Percentiles rank a stretch among this genome's conserved stretches.
These are phyloP conservation scores for Ctenodactylus gundi DNA, from an alignment of 2,113 vertebrate genomes.

Conservation along the genomic window DNA sequence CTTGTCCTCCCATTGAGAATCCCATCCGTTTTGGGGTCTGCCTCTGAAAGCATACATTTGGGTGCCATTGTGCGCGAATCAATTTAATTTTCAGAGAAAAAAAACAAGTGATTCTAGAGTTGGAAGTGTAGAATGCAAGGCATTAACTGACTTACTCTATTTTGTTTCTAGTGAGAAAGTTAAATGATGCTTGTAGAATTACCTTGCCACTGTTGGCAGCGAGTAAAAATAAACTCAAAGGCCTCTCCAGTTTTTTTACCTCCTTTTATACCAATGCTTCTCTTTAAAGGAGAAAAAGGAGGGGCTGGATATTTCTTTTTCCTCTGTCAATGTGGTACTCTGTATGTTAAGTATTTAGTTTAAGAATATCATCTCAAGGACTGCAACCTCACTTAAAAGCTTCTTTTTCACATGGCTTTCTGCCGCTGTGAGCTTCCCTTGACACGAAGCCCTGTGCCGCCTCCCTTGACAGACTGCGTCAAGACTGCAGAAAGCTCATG, in stretches of 20 bases:
- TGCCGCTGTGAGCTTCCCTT: not conserved
- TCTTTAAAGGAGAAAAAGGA: not conserved
- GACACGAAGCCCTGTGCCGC: not conserved
- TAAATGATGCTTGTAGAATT: conserved; percentile 68
- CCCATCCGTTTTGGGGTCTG: conserved; percentile 55
- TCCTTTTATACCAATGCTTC: not conserved
- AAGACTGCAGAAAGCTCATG: conserved; percentile 31
- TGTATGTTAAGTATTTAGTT: conserved; percentile 30
- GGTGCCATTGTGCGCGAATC: conserved; percentile 65
- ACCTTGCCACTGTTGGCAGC: not conserved
- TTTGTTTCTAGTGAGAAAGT: conserved; percentile 72
- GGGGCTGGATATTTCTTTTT: not conserved
- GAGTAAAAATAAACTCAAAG: conserved; percentile 52
- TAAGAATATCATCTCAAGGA: conserved; percentile 8
- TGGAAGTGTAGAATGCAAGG: conserved; percentile 44
- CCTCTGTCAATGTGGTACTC: not conserved
- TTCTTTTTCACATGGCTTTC: not conserved
- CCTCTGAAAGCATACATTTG: conserved; percentile 64
- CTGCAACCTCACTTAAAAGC: not conserved
- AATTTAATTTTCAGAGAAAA: conserved; percentile 64
- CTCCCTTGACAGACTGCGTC: conserved; percentile 48
- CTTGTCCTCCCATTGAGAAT: conserved; percentile 10
- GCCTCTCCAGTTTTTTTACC: conserved; percentile 29
- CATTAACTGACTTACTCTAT: conserved; percentile 62
- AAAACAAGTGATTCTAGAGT: conserved; percentile 51